These are phyloP conservation scores for Ornithoptera priamus DNA, from an alignment of 2,888 invertebrate species.

Conservation along the genomic window DNA sequence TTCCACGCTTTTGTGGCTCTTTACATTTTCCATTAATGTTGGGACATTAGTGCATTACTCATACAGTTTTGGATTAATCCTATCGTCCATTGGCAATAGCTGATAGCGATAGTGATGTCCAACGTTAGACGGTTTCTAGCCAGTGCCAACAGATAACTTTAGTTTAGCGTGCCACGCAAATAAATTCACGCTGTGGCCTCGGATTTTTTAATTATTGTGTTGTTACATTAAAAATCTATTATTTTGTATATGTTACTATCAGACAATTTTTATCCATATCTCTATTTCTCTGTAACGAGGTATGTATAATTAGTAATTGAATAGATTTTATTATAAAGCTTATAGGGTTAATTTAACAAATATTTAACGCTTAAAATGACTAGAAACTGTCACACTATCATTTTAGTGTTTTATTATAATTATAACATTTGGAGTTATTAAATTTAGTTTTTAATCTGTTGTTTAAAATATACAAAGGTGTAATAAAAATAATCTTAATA, in stretches of 20 bases:
- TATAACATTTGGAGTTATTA: too few relatives aligned
- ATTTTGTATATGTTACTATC: neutral
- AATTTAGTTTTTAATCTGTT: too few relatives aligned
- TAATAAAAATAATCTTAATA: too few relatives aligned
- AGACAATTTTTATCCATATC: neutral
- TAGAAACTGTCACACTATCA: too few relatives aligned
- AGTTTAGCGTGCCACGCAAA: constrained; percentile 13
- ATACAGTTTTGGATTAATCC: constrained; percentile 19
- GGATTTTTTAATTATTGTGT: neutral
- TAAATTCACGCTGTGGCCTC: neutral
- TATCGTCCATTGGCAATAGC: constrained; percentile 24
- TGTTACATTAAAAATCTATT: neutral
- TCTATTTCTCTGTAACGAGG: neutral
- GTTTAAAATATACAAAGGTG: too few relatives aligned
- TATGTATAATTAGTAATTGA: neutral
- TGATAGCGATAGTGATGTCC: constrained; percentile 22
- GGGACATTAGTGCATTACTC: constrained; percentile 17
- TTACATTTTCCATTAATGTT: constrained; percentile 3
- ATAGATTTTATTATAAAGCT: neutral
- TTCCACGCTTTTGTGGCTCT: neutral
- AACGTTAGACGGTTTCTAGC: constrained; percentile 4
- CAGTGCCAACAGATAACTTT: constrained; percentile 6
- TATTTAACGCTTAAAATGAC: too few relatives aligned
- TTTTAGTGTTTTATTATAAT: too few relatives aligned
- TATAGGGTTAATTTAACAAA: too few relatives aligned